Evolutionary conservation across 2,797 vertebrate species (phyloP).

Genomic region (Notoglanidium macrostoma): DNA sequence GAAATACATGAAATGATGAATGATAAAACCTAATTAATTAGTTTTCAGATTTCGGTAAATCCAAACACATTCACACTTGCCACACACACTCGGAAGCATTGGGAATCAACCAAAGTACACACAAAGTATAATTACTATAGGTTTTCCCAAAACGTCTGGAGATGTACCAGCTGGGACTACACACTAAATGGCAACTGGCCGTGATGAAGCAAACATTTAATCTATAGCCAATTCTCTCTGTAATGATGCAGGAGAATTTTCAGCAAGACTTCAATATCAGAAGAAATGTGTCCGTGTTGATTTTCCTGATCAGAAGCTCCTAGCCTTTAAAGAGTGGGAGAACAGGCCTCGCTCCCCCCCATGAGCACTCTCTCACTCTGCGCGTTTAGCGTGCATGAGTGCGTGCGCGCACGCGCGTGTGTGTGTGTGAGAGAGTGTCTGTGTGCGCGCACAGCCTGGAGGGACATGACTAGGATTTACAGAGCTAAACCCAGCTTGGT

Average conservation of each 20-base stretch:
- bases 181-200: constrained; percentile 29
- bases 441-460: constrained; percentile 8
- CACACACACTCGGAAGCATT: background rate
- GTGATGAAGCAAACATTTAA: background rate
- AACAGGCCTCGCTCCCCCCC: constrained; percentile 3
- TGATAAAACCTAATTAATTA: background rate
- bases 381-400: too few relatives aligned
- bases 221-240: background rate
- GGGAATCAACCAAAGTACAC: constrained; percentile 20
- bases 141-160: constrained; percentile 6
- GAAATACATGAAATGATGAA: background rate
- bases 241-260: background rate
- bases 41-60: background rate
- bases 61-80: background rate
- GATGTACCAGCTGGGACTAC: constrained; percentile 12
- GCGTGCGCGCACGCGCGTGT: background rate
- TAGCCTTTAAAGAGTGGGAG: constrained; percentile 11
- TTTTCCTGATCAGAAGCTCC: background rate
- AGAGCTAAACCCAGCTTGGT: constrained; percentile 38
- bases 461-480: constrained; percentile 41
- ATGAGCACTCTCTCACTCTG: background rate
- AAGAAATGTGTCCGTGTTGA: background rate
- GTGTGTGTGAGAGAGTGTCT: constrained; percentile 16
- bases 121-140: constrained; percentile 40
- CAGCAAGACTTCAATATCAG: background rate